phyloP scores from a whole-genome alignment of 1,140 invertebrate species.

The Zophobas atratus region DNA sequence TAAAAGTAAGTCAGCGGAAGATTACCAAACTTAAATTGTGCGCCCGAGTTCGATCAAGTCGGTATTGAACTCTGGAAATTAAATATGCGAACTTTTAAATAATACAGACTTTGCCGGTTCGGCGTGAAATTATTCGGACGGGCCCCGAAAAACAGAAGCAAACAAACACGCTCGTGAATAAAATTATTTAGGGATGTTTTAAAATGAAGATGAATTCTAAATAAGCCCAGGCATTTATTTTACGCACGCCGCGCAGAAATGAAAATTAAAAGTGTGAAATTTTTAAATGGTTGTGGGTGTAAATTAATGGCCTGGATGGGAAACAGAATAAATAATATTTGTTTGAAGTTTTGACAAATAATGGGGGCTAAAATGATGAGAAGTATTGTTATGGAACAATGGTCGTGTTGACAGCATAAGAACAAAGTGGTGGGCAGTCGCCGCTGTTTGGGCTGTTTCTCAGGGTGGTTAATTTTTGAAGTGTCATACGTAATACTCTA shows the following conservation, averaged over 20 bases:
- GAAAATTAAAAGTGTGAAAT: constrained; percentile 25
- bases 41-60: constrained; percentile 5
- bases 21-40: constrained; percentile 37
- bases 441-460: too few species aligned
- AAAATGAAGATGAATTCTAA: constrained; percentile 32
- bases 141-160: constrained; percentile 2
- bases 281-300: background rate
- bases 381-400: background rate
- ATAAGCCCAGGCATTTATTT: constrained; percentile 22
- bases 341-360: background rate
- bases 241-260: background rate
- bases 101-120: constrained; percentile 8
- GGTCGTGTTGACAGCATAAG: too few species aligned
- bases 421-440: too few species aligned
- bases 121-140: constrained; percentile 31
- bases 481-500: too few species aligned
- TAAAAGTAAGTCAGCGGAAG: constrained; percentile 37
- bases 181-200: constrained; percentile 28
- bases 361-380: background rate
- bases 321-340: background rate
- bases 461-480: too few species aligned
- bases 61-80: constrained; percentile 26
- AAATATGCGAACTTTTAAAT: constrained; percentile 32
- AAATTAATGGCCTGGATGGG: background rate
- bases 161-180: constrained; percentile 15